Percentiles rank a stretch among this genome's conserved stretches.
phyloP scores from a whole-genome alignment of 2,113 vertebrate genomes.

The Myiagra hebetior region DNA sequence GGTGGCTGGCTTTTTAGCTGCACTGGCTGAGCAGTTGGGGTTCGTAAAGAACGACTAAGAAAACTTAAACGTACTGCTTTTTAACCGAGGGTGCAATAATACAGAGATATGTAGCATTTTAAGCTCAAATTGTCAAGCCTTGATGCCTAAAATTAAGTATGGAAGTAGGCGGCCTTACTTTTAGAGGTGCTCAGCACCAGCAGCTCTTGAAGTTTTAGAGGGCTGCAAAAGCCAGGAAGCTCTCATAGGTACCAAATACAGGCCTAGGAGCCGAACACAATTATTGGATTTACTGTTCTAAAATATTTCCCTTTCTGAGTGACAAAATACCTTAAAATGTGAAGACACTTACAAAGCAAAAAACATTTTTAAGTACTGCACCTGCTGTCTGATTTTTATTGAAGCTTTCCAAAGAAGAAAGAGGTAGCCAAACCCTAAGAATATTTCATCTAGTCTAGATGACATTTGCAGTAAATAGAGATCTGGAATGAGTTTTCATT shows the following conservation, averaged over 20 bases:
- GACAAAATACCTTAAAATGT: constrained; percentile 18
- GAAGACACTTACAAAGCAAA: neutral
- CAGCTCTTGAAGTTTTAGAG: neutral
- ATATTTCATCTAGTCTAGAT: neutral
- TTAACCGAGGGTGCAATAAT: constrained; percentile 74
- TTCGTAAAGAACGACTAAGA: constrained; percentile 63
- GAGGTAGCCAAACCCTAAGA: neutral
- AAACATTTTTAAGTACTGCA: neutral
- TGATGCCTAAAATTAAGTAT: constrained; percentile 49
- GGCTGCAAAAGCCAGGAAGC: neutral
- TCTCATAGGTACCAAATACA: neutral
- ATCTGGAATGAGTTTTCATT: neutral
- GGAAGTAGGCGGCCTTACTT: constrained; percentile 3
- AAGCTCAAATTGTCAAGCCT: constrained; percentile 62
- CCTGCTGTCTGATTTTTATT: neutral
- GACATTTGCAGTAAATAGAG: neutral
- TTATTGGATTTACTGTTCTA: constrained; percentile 14
- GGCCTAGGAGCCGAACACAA: neutral
- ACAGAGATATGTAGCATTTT: constrained; percentile 68
- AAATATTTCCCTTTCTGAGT: constrained; percentile 42
- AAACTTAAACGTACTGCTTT: constrained; percentile 73
- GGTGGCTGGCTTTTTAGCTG: constrained; percentile 88
- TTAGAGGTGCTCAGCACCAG: constrained; percentile 3
- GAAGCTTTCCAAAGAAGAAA: neutral
- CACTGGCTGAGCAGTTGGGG: constrained; percentile 77